A percentile compares a stretch with the other conserved stretches of the same genome.
phyloP scores from a whole-genome alignment of 2,113 vertebrate species.

The Phainopepla nitens region DNA sequence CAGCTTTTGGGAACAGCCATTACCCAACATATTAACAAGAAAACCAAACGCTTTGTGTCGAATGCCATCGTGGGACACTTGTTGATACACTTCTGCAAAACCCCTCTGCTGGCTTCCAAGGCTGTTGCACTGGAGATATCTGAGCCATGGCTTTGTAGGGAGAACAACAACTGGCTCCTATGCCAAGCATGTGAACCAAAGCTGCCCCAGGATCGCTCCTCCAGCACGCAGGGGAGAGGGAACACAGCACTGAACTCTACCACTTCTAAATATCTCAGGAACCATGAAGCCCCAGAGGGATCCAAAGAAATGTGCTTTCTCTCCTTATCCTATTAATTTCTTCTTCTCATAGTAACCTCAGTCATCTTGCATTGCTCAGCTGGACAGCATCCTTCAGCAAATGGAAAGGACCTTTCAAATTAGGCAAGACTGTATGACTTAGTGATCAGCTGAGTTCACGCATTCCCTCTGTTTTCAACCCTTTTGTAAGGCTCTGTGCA shows the following conservation, averaged over 20 bases:
- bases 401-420: background rate
- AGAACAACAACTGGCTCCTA: background rate
- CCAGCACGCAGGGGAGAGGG: background rate
- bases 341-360: background rate
- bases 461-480: background rate
- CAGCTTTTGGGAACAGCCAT: background rate
- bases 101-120: background rate
- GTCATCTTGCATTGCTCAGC: background rate
- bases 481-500: background rate
- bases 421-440: background rate
- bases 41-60: background rate
- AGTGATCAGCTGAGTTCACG: background rate
- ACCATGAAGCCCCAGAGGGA: background rate
- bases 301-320: background rate
- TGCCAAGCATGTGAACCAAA: background rate
- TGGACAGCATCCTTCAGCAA: background rate
- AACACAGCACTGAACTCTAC: background rate
- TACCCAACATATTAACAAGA: background rate
- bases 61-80: background rate
- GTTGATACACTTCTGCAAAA: background rate
- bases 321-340: background rate
- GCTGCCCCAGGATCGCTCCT: background rate
- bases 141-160: rapidly evolving
- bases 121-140: background rate
- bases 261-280: background rate